Evolutionary conservation across 1,140 invertebrate species (phyloP).

Genomic region (Polyergus mexicanus): DNA sequence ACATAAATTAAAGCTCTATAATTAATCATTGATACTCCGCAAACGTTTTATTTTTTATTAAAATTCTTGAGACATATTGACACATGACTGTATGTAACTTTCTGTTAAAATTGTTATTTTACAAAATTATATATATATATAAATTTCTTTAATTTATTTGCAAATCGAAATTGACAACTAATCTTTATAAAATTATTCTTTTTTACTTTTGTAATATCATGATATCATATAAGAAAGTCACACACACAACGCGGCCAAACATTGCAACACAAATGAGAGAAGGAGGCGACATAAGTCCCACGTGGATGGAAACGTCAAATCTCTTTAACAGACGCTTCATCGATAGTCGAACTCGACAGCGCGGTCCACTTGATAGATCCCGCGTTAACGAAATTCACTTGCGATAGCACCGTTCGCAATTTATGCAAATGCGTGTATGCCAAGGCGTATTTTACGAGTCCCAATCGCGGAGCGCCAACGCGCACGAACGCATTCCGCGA

Average conservation of each 20-base stretch:
- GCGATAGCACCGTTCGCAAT: constrained; percentile 21
- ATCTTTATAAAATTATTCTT: not conserved
- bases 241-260: not conserved
- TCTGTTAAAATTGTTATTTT: not conserved
- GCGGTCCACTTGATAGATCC: not conserved
- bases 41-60: too few species aligned
- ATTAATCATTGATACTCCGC: constrained; percentile 9
- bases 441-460: constrained; percentile 73
- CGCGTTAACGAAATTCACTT: constrained; percentile 38
- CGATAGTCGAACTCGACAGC: not conserved
- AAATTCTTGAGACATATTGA: not conserved
- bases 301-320: not conserved
- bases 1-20: not conserved
- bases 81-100: not conserved
- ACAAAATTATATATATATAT: not conserved
- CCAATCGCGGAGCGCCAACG: constrained; percentile 58
- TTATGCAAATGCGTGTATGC: constrained; percentile 64
- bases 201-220: not conserved
- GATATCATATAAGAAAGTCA: not conserved
- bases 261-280: not conserved
- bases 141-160: not conserved
- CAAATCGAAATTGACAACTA: not conserved
- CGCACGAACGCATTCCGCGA: constrained; percentile 68
- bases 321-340: constrained; percentile 32
- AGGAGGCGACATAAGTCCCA: not conserved